These are phyloP conservation scores for Esox lucius DNA, from an alignment of 2,797 vertebrate species.

Conservation along the genomic window DNA sequence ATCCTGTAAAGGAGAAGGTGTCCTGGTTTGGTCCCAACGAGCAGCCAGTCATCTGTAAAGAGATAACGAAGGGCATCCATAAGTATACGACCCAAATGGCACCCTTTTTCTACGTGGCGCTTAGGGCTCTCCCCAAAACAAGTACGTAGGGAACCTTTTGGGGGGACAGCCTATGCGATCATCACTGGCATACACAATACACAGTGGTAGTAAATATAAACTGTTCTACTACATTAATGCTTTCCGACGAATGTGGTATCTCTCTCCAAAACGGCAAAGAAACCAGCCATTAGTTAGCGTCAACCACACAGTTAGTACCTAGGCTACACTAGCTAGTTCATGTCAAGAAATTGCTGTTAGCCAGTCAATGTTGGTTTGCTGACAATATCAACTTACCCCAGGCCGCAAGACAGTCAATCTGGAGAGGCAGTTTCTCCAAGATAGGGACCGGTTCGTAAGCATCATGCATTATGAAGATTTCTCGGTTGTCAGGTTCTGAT, in stretches of 20 bases:
- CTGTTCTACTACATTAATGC: too few relatives aligned
- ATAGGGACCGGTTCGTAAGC: conserved; percentile 93
- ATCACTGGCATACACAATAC: too few relatives aligned
- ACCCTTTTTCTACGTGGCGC: too few relatives aligned
- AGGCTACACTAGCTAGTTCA: background rate
- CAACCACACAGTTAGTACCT: background rate
- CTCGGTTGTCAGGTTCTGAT: background rate
- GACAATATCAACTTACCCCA: conserved; percentile 84
- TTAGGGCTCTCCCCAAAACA: too few relatives aligned
- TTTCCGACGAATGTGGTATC: too few relatives aligned
- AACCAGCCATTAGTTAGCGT: background rate
- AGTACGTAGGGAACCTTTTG: too few relatives aligned
- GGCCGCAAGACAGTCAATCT: conserved; percentile 95
- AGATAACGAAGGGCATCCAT: conserved; percentile 13
- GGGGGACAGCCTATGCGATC: too few relatives aligned
- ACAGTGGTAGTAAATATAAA: too few relatives aligned
- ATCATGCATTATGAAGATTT: conserved; percentile 85
- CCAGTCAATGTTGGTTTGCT: background rate
- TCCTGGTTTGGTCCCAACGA: conserved; percentile 97
- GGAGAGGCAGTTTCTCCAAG: conserved; percentile 93
- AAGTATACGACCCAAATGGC: too few relatives aligned
- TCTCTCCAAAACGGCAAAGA: background rate
- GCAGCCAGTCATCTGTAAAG: conserved; percentile 92
- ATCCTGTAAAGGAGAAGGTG: conserved; percentile 95
- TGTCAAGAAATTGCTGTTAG: background rate